Percentiles rank a stretch among this genome's conserved stretches.
phyloP scores from a whole-genome alignment of 2,797 vertebrate species.

The Ataeniobius toweri region DNA sequence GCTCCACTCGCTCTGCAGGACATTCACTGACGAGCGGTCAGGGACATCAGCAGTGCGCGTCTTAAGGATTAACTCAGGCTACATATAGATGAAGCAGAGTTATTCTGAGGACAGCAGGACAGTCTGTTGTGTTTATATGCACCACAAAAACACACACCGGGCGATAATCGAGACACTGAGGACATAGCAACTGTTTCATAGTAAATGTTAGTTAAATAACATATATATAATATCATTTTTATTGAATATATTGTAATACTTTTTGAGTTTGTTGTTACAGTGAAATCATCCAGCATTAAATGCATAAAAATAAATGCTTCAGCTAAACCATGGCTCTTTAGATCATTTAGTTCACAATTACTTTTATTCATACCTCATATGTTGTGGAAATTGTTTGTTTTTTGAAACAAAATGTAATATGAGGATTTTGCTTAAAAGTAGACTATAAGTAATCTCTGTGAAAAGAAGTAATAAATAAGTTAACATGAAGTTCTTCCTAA shows the following conservation, averaged over 20 bases:
- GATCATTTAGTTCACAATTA: background rate
- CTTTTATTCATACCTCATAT: background rate
- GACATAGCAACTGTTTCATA: background rate
- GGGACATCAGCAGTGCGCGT: conserved; percentile 44
- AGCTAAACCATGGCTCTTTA: background rate
- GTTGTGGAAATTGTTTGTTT: background rate
- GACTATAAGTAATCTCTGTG: too few relatives aligned
- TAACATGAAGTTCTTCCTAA: too few relatives aligned
- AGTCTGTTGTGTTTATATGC: conserved; percentile 22
- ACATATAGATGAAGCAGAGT: conserved; percentile 71
- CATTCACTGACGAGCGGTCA: conserved; percentile 52
- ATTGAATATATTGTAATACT: background rate
- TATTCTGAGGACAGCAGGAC: conserved; percentile 59
- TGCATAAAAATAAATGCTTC: background rate
- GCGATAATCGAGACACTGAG: background rate
- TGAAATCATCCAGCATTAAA: background rate
- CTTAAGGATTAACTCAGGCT: conserved; percentile 77
- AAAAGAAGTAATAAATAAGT: too few relatives aligned
- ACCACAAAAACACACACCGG: background rate
- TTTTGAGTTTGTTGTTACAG: background rate
- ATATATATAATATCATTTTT: background rate
- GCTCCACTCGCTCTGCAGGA: conserved; percentile 52
- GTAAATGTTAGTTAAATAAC: background rate
- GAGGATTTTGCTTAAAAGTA: background rate
- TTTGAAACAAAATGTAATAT: background rate